Base-by-base conservation (phyloP, 2,113 vertebrate species). In the Meles meles region DNA sequence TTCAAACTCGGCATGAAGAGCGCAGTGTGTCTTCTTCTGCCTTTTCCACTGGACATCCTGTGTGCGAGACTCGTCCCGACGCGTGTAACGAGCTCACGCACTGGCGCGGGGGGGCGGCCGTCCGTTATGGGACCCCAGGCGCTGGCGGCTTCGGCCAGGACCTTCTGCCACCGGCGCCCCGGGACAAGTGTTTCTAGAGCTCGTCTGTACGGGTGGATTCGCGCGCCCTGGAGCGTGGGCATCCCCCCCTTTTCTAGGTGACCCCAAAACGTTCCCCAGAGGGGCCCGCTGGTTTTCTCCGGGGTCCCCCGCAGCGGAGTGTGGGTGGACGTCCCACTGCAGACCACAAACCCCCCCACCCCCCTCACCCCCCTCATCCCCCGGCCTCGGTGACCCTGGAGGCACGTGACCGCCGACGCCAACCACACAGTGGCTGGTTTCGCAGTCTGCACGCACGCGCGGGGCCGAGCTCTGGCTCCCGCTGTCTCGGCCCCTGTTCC, bases 81-180 rank as follows among this genome's bases (percentile, higher is more conserved):
- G 39, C 12, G 37, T 18, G 21, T 29, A 18, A 59, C 17, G 23
- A 79, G 63, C 31, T 42, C 31, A 7, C 34, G 34, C 27, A 7
- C 47, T 23, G 21, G 10, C 13, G 7, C 44, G 31, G 4, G 83
- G 52, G 44, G 29, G 29, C 20, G 9, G n/a, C n/a, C 69, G 29
- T 3, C 29, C 2, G 59, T 13, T 5, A 0, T 15, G 8, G 20
- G 57, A 55, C 61, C 21, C 55, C 0, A 0, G 10, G 44, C 14
- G 20, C 39, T 47, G 14, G 63, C 79, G 39, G 39, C 14, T 90
- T 81, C 57, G 18, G 44, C 63, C 5, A 3, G 11, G 79, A 84
- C 34, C 20, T 31, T 31, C 7, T 11, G 9, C 1, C 27, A 52
- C 49, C 37, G n/a, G 20, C n/a, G 67, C 55, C 69, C 47, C 39